Percentiles rank a stretch among this genome's conserved stretches.
Evolutionary conservation across 1,140 invertebrate genomes (phyloP).

Genomic region (Sarcophaga bullata): DNA sequence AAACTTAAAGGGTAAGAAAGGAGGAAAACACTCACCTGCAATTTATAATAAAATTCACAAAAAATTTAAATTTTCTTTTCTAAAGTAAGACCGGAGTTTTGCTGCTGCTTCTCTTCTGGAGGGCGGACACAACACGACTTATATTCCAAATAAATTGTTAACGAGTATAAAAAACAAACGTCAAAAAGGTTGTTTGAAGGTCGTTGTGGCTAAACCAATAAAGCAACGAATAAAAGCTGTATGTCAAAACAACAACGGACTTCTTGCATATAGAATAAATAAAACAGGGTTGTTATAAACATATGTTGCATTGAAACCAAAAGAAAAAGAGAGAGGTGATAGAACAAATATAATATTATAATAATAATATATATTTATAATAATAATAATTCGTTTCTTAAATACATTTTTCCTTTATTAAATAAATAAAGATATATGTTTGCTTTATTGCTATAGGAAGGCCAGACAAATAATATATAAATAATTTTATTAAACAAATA

Average conservation of each 20-base stretch:
- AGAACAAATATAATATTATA: too few species aligned
- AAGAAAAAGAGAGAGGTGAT: background rate
- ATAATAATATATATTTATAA: too few species aligned
- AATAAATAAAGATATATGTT: too few species aligned
- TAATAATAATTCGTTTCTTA: too few species aligned
- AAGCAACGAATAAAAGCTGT: background rate
- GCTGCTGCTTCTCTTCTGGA: slow-evolving; percentile 34
- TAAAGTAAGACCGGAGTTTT: background rate
- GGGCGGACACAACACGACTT: slow-evolving; percentile 26
- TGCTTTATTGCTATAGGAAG: too few species aligned
- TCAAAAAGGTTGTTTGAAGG: slow-evolving; percentile 40
- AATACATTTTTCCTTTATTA: too few species aligned
- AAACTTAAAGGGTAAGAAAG: background rate
- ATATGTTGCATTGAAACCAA: background rate
- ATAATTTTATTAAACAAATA: too few species aligned
- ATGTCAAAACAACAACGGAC: background rate
- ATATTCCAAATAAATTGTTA: slow-evolving; percentile 33
- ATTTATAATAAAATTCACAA: slow-evolving; percentile 1
- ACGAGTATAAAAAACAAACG: slow-evolving; percentile 35
- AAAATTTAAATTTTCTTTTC: background rate
- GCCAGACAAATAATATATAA: too few species aligned
- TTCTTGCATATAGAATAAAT: background rate
- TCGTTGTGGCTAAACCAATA: slow-evolving; percentile 2
- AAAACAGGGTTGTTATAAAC: background rate
- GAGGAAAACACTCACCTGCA: background rate